Base-by-base conservation (phyloP, 2,888 invertebrate species). In the Meandrusa payeni region DNA sequence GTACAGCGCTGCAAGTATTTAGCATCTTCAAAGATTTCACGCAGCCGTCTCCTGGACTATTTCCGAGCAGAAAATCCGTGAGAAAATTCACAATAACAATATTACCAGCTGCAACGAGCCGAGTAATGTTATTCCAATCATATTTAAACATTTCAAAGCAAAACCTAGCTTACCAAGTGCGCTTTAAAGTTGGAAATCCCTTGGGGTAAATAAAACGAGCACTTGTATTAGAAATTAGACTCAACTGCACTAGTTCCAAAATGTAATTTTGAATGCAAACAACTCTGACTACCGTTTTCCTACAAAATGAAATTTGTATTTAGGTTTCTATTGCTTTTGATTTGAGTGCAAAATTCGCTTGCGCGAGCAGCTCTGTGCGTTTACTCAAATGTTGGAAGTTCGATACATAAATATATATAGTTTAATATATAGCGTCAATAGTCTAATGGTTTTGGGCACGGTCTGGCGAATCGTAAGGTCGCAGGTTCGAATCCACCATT, bases 41-140 rank as follows among this genome's bases (percentile, higher is more conserved):
- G 6, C 7, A 9, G 13, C 33, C 3, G 9, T 5, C 36, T 28
- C 23, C 10, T 10, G 11, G 22, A 28, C 26, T 11, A 17, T n/a
- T 15, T 29, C 6, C 10, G 22, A 20, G 13, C 23, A 20, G 32
- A 55, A 66, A 73, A 73, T 72, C 71, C 64, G 59, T 50, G 59
- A 58, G 58, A 59, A 65, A 69, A 66, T 61, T 62, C 58, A 65
- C 57, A 65, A 69, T 67, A 69, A 69, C 64, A 59, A 59, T 63
- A 65, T 72, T 73, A 69, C 69, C 56, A 42, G 61, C 60, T 68
- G 54, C 55, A 56, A 20, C 54, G 44, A 50, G 57, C 51, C 61
- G 55, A 54, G 55, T 64, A 67, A 59, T 53, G 47, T 52, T 51
- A 46, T 56, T 44, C 38, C 38, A 32, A 43, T 31, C 37, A 39